phyloP scores from a whole-genome alignment of 2,113 vertebrate species.

The Eulacestoma nigropectus region DNA sequence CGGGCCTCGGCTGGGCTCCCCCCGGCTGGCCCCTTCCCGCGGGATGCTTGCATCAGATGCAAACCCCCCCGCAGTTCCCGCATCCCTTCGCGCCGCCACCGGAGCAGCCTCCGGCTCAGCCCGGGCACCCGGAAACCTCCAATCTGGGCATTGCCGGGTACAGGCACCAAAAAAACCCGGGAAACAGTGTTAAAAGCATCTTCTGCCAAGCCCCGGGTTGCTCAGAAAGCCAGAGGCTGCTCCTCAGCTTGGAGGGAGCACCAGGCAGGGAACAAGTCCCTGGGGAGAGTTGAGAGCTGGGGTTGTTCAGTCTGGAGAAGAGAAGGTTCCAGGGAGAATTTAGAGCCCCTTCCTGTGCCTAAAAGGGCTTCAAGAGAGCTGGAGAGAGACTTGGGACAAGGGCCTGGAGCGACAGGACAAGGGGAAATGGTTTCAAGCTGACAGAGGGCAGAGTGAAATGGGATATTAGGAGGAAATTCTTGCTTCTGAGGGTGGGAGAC shows the following conservation, averaged over 20 bases:
- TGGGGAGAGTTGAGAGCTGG: background rate
- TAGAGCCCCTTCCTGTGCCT: background rate
- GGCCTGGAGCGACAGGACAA: background rate
- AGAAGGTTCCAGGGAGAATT: background rate
- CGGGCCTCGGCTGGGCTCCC: background rate
- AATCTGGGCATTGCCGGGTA: fast-evolving
- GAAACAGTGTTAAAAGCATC: background rate
- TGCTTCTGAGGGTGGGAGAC: background rate
- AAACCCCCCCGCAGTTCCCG: fast-evolving
- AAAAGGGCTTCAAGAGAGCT: background rate
- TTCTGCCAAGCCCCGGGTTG: fast-evolving
- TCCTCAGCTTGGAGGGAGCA: background rate
- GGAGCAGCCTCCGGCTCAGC: background rate
- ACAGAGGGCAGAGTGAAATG: background rate
- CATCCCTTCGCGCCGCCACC: background rate
- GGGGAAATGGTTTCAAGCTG: background rate
- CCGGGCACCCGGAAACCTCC: background rate
- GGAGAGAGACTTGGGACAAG: background rate
- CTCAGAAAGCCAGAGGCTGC: background rate
- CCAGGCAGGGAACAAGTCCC: background rate
- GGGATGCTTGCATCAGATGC: background rate
- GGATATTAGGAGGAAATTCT: background rate
- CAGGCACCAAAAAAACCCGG: background rate
- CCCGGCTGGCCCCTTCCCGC: background rate
- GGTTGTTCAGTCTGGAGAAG: background rate